These are phyloP conservation scores for Drosophila barbarae DNA, from an alignment of 2,888 invertebrate genomes.

Conservation along the genomic window DNA sequence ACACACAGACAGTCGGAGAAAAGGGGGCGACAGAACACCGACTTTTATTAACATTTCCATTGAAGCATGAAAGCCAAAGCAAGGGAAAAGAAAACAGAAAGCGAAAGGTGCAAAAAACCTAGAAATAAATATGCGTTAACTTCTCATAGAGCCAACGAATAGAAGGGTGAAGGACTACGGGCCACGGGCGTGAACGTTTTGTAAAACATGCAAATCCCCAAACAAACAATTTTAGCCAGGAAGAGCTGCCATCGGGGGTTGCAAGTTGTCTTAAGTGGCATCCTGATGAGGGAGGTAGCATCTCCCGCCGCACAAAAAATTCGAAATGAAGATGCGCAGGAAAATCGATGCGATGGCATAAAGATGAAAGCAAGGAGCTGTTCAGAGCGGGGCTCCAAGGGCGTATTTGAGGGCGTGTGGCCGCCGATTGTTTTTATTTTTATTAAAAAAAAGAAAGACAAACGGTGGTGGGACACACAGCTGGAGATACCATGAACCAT, in stretches of 20 bases:
- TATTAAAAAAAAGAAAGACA: constrained; percentile 43
- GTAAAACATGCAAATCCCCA: constrained; percentile 72
- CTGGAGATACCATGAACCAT: neutral
- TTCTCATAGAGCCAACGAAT: constrained; percentile 61
- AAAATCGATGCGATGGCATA: constrained; percentile 68
- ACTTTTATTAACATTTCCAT: constrained; percentile 71
- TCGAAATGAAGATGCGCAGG: constrained; percentile 21
- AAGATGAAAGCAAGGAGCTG: constrained; percentile 60
- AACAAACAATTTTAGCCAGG: constrained; percentile 70
- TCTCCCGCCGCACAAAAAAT: constrained; percentile 14
- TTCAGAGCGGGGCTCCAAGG: constrained; percentile 20
- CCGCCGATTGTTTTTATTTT: constrained; percentile 64
- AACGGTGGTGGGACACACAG: constrained; percentile 1
- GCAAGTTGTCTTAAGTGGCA: constrained; percentile 54
- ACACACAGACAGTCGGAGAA: constrained; percentile 42
- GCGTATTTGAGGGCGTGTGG: constrained; percentile 32
- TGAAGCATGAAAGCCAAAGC: constrained; percentile 66
- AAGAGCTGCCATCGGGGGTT: constrained; percentile 18
- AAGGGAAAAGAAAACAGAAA: constrained; percentile 9
- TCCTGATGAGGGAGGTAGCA: constrained; percentile 52
- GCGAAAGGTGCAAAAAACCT: constrained; percentile 65
- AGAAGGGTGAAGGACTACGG: constrained; percentile 18
- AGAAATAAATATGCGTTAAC: constrained; percentile 74
- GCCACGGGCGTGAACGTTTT: constrained; percentile 43
- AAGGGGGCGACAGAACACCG: constrained; percentile 41